These are phyloP conservation scores for Heliconius ethilla DNA, from an alignment of 2,888 invertebrate genomes.

Conservation along the genomic window DNA sequence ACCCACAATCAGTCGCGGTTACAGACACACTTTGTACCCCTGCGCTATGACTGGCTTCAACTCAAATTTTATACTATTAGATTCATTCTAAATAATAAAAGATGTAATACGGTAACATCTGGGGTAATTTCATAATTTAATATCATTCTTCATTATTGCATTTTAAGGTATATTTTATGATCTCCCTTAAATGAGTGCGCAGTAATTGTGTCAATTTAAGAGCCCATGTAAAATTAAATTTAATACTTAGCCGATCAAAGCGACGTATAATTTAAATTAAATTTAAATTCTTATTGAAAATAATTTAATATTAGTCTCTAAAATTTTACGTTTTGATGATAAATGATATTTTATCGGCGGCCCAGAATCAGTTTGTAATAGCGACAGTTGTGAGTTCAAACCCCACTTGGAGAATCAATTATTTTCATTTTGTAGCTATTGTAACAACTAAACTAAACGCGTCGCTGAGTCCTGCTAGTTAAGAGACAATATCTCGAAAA, in stretches of 20 bases:
- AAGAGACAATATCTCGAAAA: background rate
- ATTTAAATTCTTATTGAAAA: background rate
- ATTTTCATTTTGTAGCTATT: background rate
- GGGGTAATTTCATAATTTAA: constrained; percentile 1
- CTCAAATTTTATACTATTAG: no score
- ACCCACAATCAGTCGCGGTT: no score
- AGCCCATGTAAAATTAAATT: background rate
- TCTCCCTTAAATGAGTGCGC: background rate
- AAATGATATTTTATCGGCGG: background rate
- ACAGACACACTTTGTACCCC: no score
- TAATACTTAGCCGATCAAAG: constrained; percentile 5
- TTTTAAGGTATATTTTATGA: constrained; percentile 4
- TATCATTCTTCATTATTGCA: constrained; percentile 4
- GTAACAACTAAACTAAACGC: background rate
- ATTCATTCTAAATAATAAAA: background rate
- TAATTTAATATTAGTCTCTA: background rate
- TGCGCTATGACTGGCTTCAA: no score
- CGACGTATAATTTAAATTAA: background rate
- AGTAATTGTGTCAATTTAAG: constrained; percentile 15
- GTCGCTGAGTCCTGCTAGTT: background rate
- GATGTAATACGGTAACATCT: background rate
- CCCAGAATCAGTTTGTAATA: background rate
- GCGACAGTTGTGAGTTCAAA: background rate
- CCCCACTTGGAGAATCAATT: background rate
- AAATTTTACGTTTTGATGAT: background rate